A percentile compares a stretch with the other conserved stretches of the same genome.
These are phyloP conservation scores for Drosophila imparisetae DNA, from an alignment of 2,888 invertebrate genomes.

Conservation along the genomic window DNA sequence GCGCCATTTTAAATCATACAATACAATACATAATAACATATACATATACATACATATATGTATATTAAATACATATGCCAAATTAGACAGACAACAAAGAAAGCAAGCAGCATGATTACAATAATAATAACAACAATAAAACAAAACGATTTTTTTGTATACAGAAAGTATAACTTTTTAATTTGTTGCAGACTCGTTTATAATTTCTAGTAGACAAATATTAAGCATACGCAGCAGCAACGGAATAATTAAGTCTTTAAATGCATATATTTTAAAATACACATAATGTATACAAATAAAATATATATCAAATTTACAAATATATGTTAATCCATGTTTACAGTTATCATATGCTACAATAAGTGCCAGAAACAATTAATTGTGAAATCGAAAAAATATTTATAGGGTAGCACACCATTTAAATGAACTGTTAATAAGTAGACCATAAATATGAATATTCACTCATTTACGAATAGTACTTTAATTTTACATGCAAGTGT, in stretches of 20 bases:
- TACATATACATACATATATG: slow-evolving; percentile 26
- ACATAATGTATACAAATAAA: slow-evolving; percentile 2
- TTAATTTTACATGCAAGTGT: slow-evolving; percentile 3
- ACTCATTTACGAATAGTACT: slow-evolving; percentile 28
- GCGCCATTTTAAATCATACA: slow-evolving; percentile 71
- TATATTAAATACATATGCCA: slow-evolving; percentile 37
- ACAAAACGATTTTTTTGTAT: slow-evolving; percentile 37
- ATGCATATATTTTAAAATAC: background rate
- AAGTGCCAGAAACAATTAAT: slow-evolving; percentile 42
- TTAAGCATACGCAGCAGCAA: slow-evolving; percentile 26
- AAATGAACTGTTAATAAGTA: slow-evolving; percentile 25
- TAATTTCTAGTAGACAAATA: slow-evolving; percentile 47
- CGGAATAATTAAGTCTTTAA: background rate
- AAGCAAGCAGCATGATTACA: slow-evolving; percentile 49
- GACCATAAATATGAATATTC: slow-evolving; percentile 19
- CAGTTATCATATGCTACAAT: slow-evolving; percentile 13
- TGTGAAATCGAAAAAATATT: slow-evolving; percentile 16
- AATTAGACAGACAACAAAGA: slow-evolving; percentile 36
- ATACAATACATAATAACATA: slow-evolving; percentile 42
- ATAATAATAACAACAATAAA: slow-evolving; percentile 39
- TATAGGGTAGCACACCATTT: slow-evolving; percentile 4
- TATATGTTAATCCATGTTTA: slow-evolving; percentile 6
- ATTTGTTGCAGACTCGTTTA: slow-evolving; percentile 39
- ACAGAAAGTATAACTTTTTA: slow-evolving; percentile 39
- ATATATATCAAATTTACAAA: background rate